phyloP scores from a whole-genome alignment of 1,140 invertebrate genomes.

The Zelostemma sp. region DNA sequence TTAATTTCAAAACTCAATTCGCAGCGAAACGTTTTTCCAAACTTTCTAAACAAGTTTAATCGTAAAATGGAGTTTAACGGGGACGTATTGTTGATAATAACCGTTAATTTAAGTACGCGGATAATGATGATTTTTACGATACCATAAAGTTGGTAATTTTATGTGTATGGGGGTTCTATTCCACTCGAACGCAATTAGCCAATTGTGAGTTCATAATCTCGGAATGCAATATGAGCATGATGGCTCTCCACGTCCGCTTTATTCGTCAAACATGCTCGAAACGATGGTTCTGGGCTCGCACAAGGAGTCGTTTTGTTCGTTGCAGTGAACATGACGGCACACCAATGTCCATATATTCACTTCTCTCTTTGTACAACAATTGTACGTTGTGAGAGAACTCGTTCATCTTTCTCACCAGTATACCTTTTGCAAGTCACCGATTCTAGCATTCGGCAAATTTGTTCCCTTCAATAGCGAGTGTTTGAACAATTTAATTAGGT shows the following conservation, averaged over 20 bases:
- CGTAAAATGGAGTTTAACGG: background rate
- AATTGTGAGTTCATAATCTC: slow-evolving; percentile 1
- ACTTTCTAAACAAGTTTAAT: background rate
- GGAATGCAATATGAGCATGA: slow-evolving; percentile 6
- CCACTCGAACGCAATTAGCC: slow-evolving; percentile 8
- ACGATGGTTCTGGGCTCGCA: slow-evolving; percentile 12
- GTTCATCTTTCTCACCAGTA: too few species aligned
- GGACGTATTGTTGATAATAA: background rate
- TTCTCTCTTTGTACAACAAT: slow-evolving; percentile 26
- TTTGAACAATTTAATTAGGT: too few species aligned
- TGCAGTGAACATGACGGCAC: slow-evolving; percentile 7
- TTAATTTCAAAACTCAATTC: background rate
- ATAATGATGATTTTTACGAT: too few species aligned
- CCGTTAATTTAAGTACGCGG: background rate
- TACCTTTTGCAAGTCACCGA: too few species aligned
- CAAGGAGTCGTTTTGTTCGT: slow-evolving; percentile 24
- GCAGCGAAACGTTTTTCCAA: background rate
- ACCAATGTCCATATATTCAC: slow-evolving; percentile 21
- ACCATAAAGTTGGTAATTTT: background rate
- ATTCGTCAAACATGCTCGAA: slow-evolving; percentile 8
- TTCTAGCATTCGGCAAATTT: too few species aligned
- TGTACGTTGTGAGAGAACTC: slow-evolving; percentile 25
- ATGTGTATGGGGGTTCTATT: background rate
- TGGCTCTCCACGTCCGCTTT: background rate
- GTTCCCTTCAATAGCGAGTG: too few species aligned